These are phyloP conservation scores for Harpagifer antarcticus DNA, from an alignment of 2,797 vertebrate genomes.

Conservation along the genomic window DNA sequence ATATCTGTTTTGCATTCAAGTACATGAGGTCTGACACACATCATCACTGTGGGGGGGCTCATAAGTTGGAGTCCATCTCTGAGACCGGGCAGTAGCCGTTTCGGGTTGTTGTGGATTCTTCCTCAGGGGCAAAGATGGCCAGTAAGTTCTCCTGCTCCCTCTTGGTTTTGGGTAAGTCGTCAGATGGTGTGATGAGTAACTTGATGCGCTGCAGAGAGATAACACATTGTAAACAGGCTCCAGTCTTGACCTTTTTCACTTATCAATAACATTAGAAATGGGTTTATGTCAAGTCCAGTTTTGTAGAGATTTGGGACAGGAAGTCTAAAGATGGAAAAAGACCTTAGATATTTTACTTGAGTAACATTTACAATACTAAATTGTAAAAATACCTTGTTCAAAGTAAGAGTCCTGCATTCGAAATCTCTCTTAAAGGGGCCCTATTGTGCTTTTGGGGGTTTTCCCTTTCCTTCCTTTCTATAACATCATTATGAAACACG, in stretches of 20 bases:
- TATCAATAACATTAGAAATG: background rate
- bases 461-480: too few relatives aligned
- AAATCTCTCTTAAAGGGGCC: too few relatives aligned
- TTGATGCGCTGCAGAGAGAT: constrained; percentile 74
- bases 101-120: constrained; percentile 41
- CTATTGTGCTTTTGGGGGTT: too few relatives aligned
- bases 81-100: constrained; percentile 75
- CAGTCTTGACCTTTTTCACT: background rate
- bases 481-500: too few relatives aligned
- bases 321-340: background rate
- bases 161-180: constrained; percentile 82
- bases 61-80: constrained; percentile 79
- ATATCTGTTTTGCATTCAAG: constrained; percentile 7
- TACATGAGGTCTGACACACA: constrained; percentile 8
- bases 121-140: constrained; percentile 78
- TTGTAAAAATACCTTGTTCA: too few relatives aligned
- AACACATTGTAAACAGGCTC: background rate
- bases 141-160: constrained; percentile 81
- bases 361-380: too few relatives aligned
- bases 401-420: too few relatives aligned
- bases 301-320: background rate
- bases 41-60: constrained; percentile 28
- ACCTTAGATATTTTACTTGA: too few relatives aligned
- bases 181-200: constrained; percentile 77
- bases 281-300: background rate